phyloP scores from a whole-genome alignment of 2,113 vertebrate genomes.

The Phycodurus eques region DNA sequence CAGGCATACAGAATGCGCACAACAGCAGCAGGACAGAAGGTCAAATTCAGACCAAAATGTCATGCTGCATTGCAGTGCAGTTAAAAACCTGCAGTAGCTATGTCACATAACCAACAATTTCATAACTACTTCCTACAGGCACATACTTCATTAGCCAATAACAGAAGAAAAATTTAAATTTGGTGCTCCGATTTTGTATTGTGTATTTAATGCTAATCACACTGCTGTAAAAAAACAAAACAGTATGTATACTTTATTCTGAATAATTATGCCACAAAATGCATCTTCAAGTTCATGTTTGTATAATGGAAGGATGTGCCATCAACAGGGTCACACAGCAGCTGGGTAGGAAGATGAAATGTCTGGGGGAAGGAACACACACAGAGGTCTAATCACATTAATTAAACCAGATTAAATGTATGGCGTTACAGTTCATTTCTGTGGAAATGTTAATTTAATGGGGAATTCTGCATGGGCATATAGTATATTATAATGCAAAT shows the following conservation, averaged over 20 bases:
- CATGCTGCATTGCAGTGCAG: slow-evolving; percentile 65
- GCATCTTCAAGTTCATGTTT: neutral
- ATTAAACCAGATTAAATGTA: neutral
- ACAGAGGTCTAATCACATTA: neutral
- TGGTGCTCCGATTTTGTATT: neutral
- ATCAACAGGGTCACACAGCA: slow-evolving; percentile 36
- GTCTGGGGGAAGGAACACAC: slow-evolving; percentile 9
- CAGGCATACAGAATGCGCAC: neutral
- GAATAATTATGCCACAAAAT: slow-evolving; percentile 5
- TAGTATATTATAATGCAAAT: neutral
- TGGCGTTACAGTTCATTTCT: neutral
- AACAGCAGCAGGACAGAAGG: slow-evolving; percentile 10
- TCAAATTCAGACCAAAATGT: slow-evolving; percentile 50
- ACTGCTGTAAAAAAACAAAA: neutral
- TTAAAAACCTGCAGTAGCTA: slow-evolving; percentile 29
- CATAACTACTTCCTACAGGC: neutral
- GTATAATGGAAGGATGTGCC: slow-evolving; percentile 31
- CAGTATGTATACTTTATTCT: neutral
- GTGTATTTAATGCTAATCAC: neutral
- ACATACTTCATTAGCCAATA: slow-evolving; percentile 2
- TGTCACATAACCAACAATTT: slow-evolving; percentile 13
- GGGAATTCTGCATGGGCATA: neutral
- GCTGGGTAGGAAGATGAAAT: slow-evolving; percentile 44
- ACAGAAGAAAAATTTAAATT: slow-evolving; percentile 4
- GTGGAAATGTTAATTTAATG: neutral